Evolutionary conservation across 2,797 vertebrate genomes (phyloP).

Genomic region (Novumbra hubbsi): DNA sequence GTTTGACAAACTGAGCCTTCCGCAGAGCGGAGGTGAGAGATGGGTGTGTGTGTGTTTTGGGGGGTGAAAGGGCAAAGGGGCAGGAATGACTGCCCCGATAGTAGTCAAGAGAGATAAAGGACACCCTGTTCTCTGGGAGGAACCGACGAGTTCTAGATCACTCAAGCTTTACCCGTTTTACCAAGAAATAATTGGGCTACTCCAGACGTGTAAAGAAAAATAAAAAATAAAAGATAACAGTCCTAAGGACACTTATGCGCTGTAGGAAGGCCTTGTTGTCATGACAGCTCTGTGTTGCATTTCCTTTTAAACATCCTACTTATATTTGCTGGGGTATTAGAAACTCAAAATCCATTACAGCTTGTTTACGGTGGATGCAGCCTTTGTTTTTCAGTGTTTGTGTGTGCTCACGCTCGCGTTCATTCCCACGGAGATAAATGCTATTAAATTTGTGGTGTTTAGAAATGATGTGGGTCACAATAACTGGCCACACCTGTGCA

Average conservation of each 20-base stretch:
- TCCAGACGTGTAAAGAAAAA: neutral
- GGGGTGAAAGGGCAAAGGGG: constrained; percentile 44
- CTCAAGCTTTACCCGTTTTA: neutral
- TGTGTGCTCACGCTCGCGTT: neutral
- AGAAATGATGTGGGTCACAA: neutral
- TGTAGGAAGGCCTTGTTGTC: neutral
- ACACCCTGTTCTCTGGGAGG: constrained; percentile 48
- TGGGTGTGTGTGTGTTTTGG: constrained; percentile 34
- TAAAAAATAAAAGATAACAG: neutral
- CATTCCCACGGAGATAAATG: neutral
- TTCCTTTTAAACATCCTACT: neutral
- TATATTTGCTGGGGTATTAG: neutral
- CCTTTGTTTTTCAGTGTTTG: neutral
- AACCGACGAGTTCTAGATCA: neutral
- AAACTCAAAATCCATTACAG: neutral
- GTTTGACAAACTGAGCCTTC: constrained; percentile 57
- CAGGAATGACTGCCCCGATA: constrained; percentile 4
- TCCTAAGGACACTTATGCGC: neutral
- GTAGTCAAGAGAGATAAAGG: constrained; percentile 62
- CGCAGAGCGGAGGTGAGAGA: constrained; percentile 38
- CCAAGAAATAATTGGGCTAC: neutral
- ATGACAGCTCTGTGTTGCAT: neutral
- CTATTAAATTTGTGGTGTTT: neutral
- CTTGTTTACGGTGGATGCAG: neutral
- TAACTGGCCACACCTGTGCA: constrained; percentile 48